Evolutionary conservation across 2,113 vertebrate species (phyloP), one percentile per base, ranked within the genome.

Genomic region (Tenrec ecaudatus): DNA sequence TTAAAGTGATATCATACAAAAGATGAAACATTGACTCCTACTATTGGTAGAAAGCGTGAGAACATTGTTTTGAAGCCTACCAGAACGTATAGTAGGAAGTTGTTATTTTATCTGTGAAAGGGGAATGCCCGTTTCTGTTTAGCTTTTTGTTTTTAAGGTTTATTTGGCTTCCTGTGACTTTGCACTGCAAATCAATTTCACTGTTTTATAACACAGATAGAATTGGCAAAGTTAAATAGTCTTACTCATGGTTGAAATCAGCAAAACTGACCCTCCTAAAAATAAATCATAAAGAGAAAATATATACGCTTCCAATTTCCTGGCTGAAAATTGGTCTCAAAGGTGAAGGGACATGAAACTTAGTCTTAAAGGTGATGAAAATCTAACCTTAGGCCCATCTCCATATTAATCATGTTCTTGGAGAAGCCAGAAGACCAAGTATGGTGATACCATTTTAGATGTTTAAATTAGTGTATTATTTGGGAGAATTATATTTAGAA

Each of bases 201-300:
- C 3, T 29, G n/a, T 20, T 85, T 90, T 71, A 29, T 90, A 57
- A 78, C 77, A 68, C 2, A 92, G 43, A 77, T 47, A 4, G 33
- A 64, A 60, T 15, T 83, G 53, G 27, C 77, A 82, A n/a, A 71
- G 69, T 87, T 82, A n/a, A 58, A 47, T 47, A 82, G 27, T 87
- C 47, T 87, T 82, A 38, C 4, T 82, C 20, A 82, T 33, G 64
- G 47, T 78, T 29, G 31, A 92, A 89, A 43, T 81, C 89, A 77
- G 36, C 27, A 91, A 89, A 91, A 89, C 29, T 64, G 38, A 82
- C 53, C 53, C 73, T 66, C 33, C 57, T 93, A 82, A 90, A 95
- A 82, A 64, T 69, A 69, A 87, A 86, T 31, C 38, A 76, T 58
- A 90, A 77, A 82, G 47, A 86, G 6, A 38, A 8, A 9, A 19